Conservation (phyloP, 23 tunicate genomes). For the Ascidia mentula region DNA sequence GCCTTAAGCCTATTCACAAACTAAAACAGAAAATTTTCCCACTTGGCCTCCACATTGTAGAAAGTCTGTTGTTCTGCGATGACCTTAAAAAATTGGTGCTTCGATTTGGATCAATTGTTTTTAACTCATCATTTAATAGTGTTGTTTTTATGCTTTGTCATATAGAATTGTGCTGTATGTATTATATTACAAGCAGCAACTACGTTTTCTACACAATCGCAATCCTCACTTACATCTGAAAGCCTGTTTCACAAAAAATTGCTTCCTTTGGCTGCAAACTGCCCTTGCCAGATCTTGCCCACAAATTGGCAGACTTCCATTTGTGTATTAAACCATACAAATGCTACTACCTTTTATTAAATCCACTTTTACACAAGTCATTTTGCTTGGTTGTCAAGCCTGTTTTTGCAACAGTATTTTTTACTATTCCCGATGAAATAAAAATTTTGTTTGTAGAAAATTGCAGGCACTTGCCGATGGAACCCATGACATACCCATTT, state of each 20-base stretch:
- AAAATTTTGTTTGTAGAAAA: not conserved
- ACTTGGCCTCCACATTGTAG: no score
- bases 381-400: not conserved
- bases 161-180: not conserved
- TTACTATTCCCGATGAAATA: not conserved
- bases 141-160: slow-evolving; percentile 7
- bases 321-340: not conserved
- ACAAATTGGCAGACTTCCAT: not conserved
- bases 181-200: not conserved
- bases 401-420: not conserved
- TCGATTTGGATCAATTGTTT: not conserved
- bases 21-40: not conserved
- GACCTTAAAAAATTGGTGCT: not conserved
- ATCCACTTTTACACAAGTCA: not conserved
- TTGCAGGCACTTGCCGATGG: not conserved
- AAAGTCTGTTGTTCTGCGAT: not conserved
- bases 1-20: not conserved
- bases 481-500: not conserved
- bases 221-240: not conserved
- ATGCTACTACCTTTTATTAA: not conserved
- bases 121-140: not conserved
- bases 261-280: not conserved
- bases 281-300: slow-evolving; percentile 1
- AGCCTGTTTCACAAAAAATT: not conserved
- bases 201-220: not conserved